These are phyloP conservation scores for Ptychodera flava DNA, from an alignment of 35 echinoderm and acorn worm genomes.

Conservation along the genomic window DNA sequence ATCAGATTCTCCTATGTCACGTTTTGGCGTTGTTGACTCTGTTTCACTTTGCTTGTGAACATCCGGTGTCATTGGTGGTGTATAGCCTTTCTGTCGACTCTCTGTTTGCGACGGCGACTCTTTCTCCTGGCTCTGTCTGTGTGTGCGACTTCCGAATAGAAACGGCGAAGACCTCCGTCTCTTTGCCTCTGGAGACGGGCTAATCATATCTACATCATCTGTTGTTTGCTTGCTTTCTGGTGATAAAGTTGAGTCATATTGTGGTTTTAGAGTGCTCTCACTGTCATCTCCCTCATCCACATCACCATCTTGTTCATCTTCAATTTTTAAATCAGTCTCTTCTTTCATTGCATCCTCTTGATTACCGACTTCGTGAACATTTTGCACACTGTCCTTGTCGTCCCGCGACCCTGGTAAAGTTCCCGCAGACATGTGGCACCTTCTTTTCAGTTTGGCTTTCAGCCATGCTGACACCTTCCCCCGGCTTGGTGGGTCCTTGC, in stretches of 20 bases:
- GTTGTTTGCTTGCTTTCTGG: no score
- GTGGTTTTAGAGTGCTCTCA: background rate
- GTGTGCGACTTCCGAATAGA: no score
- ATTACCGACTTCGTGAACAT: background rate
- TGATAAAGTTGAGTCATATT: no score
- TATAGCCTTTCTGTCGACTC: background rate
- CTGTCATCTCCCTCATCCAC: background rate
- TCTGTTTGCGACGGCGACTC: background rate
- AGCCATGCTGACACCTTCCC: slow-evolving; percentile 40
- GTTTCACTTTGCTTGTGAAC: background rate
- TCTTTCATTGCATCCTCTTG: background rate
- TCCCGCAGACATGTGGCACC: background rate
- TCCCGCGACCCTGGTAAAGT: background rate
- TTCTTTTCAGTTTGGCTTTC: background rate
- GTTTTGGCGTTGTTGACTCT: background rate
- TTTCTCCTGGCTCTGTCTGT: background rate
- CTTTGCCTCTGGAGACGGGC: background rate
- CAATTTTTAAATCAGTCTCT: no score
- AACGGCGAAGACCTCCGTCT: background rate
- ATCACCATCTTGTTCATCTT: background rate
- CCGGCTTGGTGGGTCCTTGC: slow-evolving; percentile 24
- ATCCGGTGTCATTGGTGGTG: background rate
- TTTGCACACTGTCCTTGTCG: background rate
- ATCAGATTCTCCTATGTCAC: background rate
- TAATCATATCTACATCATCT: background rate